Evolutionary conservation across 2,113 vertebrate species (phyloP), one percentile per base, ranked within the genome.

Genomic region (Anser brachyrhynchus): DNA sequence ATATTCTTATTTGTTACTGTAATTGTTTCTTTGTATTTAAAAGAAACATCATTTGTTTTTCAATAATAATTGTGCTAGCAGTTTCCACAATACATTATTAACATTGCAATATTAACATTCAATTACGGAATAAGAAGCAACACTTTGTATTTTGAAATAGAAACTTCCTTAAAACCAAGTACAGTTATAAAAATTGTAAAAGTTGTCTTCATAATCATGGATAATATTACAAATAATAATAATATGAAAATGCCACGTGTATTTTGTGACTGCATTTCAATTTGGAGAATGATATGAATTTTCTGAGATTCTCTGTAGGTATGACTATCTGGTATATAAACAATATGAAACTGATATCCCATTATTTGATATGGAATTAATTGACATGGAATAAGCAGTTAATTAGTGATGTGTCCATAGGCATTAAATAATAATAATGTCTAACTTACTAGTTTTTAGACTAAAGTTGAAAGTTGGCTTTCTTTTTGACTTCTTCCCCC

Each of bases 71-170:
- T 92, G 28, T 52, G 19, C 62, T 76, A 58, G 44, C 58, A 83
- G 54, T 84, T 94, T 93, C 54, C 71, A 84, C 37, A 87, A 91
- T 95, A 69, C 49, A 85, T 95, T 95, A 91, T 94, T 95, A 89
- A 76, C 41, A 46, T 49, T 49, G 46, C 46, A 49, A 49, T 49
- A 49, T 49, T 44, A 39, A 8, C 43, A 93, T 95, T 89, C 44
- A 79, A 82, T 90, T 87, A 84, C 44, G 73, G 73, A 84, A 78
- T 55, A 59, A 69, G 81, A 84, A 89, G 15, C 7, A 62, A 89
- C 54, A 70, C 74, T 82, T 90, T 58, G 9, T 62, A 73, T 82
- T 89, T 96, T 73, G 69, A 94, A 91, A 82, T 28, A 84, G 54
- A 89, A 92, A 22, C 39, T 37, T 33, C 35, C n/a, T 87, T 44